phyloP scores from a whole-genome alignment of 2,797 vertebrate genomes.

The Ptychadena robeensis region DNA sequence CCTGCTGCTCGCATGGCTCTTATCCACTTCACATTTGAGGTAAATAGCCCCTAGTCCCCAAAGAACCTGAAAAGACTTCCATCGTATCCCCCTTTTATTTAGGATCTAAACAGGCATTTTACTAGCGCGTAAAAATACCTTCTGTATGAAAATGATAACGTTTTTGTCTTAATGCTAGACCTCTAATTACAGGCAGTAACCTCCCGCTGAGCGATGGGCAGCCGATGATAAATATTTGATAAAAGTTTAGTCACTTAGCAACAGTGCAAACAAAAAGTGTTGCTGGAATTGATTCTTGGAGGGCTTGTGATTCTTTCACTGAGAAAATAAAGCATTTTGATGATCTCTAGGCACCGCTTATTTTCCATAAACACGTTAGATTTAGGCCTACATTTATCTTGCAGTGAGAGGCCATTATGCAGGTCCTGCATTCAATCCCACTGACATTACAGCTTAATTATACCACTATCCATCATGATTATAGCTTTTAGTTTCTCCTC shows the following conservation, averaged over 20 bases:
- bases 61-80: not conserved
- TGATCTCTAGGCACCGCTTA: slow-evolving; percentile 59
- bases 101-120: slow-evolving; percentile 38
- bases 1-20: slow-evolving; percentile 42
- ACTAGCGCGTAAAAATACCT: not conserved
- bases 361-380: slow-evolving; percentile 62
- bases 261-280: slow-evolving; percentile 51
- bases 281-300: slow-evolving; percentile 49
- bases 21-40: slow-evolving; percentile 17
- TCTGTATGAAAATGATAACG: not conserved
- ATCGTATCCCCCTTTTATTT: slow-evolving; percentile 13
- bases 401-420: slow-evolving; percentile 58
- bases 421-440: slow-evolving; percentile 61
- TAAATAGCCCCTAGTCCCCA: slow-evolving; percentile 13
- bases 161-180: slow-evolving; percentile 21
- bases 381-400: slow-evolving; percentile 60
- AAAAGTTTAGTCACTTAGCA: slow-evolving; percentile 54
- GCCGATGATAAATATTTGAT: slow-evolving; percentile 51
- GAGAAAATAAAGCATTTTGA: slow-evolving; percentile 62
- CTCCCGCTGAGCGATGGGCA: slow-evolving; percentile 37
- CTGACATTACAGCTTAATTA: slow-evolving; percentile 62
- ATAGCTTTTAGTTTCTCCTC: slow-evolving; percentile 56
- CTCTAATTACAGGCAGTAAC: slow-evolving; percentile 39
- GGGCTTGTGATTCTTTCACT: slow-evolving; percentile 35
- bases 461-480: slow-evolving; percentile 60